Conservation (phyloP, 2,888 invertebrate species). For the Rosalia funebris region DNA sequence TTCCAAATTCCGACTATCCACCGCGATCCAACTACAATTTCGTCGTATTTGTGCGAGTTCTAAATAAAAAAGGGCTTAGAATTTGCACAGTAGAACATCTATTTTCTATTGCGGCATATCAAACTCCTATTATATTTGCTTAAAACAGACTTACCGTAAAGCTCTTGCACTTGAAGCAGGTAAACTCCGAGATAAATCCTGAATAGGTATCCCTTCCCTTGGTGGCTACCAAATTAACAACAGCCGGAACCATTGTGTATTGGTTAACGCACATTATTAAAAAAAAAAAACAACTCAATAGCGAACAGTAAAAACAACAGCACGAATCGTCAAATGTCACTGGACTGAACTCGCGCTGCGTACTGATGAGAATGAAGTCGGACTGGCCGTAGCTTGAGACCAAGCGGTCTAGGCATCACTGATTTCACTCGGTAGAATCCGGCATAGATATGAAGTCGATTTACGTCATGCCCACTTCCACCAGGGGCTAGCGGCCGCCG, state of each 20-base stretch:
- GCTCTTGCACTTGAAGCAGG: constrained; percentile 60
- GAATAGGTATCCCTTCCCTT: constrained; percentile 62
- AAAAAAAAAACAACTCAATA: background rate
- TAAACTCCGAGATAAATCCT: constrained; percentile 61
- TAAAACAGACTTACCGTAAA: constrained; percentile 61
- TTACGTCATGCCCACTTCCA: constrained; percentile 52
- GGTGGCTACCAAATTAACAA: constrained; percentile 61
- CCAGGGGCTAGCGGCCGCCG: constrained; percentile 1
- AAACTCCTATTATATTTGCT: too few relatives aligned
- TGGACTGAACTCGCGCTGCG: constrained; percentile 2
- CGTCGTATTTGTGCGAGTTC: too few relatives aligned
- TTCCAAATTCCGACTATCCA: too few relatives aligned
- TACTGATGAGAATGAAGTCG: background rate
- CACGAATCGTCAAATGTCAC: constrained; percentile 2
- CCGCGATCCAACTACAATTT: too few relatives aligned
- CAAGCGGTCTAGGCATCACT: constrained; percentile 32
- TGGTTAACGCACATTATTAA: constrained; percentile 61
- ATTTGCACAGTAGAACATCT: too few relatives aligned
- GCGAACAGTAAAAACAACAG: background rate
- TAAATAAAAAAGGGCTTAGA: too few relatives aligned
- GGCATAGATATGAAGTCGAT: constrained; percentile 48
- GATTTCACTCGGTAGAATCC: constrained; percentile 43
- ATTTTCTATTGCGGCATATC: too few relatives aligned
- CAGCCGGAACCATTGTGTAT: constrained; percentile 62
- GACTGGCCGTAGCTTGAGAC: background rate